Percentiles rank a stretch among this genome's conserved stretches.
phyloP scores from a whole-genome alignment of 2,113 vertebrate species.

The Perognathus longimembris region DNA sequence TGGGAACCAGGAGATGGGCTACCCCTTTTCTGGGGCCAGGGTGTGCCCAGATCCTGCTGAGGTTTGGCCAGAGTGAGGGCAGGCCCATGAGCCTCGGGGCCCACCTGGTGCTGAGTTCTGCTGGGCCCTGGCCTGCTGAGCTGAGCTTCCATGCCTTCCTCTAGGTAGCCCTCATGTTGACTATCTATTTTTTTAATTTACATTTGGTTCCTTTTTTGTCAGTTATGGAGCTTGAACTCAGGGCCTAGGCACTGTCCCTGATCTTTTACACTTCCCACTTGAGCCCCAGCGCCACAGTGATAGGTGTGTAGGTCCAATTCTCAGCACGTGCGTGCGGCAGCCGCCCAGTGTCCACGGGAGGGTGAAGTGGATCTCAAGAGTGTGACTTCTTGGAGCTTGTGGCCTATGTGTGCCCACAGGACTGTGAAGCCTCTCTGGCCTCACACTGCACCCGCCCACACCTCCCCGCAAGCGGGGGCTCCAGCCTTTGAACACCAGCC shows the following conservation, averaged over 20 bases:
- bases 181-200: not conserved
- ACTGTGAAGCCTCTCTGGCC: too few species aligned
- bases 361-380: too few species aligned
- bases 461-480: not conserved
- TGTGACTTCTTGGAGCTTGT: not conserved
- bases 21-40: not conserved
- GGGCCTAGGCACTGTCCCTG: too few species aligned
- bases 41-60: not conserved
- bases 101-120: not conserved
- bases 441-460: too few species aligned
- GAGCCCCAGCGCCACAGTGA: not conserved
- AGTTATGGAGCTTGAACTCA: too few species aligned
- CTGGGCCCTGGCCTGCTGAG: not conserved
- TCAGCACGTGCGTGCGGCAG: not conserved
- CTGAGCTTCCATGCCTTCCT: not conserved
- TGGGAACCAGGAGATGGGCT: not conserved
- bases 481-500: not conserved
- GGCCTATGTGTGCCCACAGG: not conserved
- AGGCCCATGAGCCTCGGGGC: not conserved
- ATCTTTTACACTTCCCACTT: too few species aligned
- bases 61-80: not conserved
- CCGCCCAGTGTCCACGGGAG: rapidly evolving
- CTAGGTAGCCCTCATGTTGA: not conserved
- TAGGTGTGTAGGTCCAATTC: not conserved
- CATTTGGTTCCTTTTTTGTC: too few species aligned